Base-by-base conservation (phyloP, 1,140 invertebrate genomes). In the Bicyclus anynana region DNA sequence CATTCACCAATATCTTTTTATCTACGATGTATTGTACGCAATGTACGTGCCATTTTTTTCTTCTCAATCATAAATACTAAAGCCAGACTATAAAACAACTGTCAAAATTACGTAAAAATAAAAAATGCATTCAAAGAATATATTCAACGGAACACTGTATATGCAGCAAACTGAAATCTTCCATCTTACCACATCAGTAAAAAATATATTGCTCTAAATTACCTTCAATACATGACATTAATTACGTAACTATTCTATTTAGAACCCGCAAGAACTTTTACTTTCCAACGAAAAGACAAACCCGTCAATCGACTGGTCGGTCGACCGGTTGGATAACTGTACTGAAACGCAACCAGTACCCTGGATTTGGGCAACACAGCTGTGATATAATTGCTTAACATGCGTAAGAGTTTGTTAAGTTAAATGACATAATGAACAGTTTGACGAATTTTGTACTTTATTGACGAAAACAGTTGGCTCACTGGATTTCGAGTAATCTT, bases 241-340 rank as follows among this genome's bases (percentile, higher is more conserved):
- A 26, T 67, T 67, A 62, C 23, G 48, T 62, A 62, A 65, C 51
- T 9, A 56, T 7, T 4, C 3, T 29, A 33, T 12, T 57, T 66
- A 57, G 60, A 66, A 61, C 53, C 44, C 38, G 50, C 17, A 44
- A 53, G 51, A 29, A 72, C 63, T 75, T 72, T 69, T 75, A 75
- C 72, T 75, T 75, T 72, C 38, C 44, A 49, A 54, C 42, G 54
- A 69, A 65, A 59, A 57, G 51, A 35, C 23, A 42, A 33, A 18
- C 17, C 13, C 7, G 44, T 26, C 17, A 21, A 16, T 16, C 48
- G 40, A 58, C 49, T 51, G 46, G 38, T 53, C 53, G 44, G 40
- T 46, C 46, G 26, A 56, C 61, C 20, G 29, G 58, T 74, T 69
- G 64, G 33, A 65, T 69, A 74, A 69, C 60, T 26, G 58, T 53